Conservation (phyloP, 64 coral and sea anemone species). For the Actinia tenebrosa region DNA sequence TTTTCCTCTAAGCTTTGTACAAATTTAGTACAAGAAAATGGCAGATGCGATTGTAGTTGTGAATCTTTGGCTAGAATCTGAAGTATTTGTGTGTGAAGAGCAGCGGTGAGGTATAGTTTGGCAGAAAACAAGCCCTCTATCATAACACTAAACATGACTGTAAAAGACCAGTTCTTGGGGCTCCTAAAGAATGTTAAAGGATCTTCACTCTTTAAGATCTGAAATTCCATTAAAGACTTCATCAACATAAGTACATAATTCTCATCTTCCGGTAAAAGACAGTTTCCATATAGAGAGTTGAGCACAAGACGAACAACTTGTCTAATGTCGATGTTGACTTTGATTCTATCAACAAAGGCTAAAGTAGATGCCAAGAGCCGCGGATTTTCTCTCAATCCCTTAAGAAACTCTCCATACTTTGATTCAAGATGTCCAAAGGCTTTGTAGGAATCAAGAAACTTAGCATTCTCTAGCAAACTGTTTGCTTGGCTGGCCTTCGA, state of each 20-base stretch:
- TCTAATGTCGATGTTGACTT: conserved; percentile 74
- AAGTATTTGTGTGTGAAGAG: conserved; percentile 75
- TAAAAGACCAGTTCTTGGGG: conserved; percentile 75
- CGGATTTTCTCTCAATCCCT: conserved; percentile 72
- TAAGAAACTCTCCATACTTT: conserved; percentile 95
- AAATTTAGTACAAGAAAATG: conserved; percentile 62
- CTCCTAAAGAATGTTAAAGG: conserved; percentile 70
- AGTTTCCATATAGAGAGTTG: conserved; percentile 88
- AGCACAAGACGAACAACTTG: conserved; percentile 70
- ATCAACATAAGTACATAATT: conserved; percentile 69
- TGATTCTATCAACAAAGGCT: conserved; percentile 64
- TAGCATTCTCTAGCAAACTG: conserved; percentile 71
- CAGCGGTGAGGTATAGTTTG: conserved; percentile 80
- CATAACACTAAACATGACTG: conserved; percentile 64
- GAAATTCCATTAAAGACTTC: conserved; percentile 61
- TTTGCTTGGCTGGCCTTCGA: conserved; percentile 78
- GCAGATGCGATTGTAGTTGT: conserved; percentile 43
- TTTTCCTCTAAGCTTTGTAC: conserved; percentile 77
- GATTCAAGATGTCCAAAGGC: conserved; percentile 81
- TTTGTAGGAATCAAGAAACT: conserved; percentile 77
- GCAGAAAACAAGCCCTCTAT: conserved; percentile 80
- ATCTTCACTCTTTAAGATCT: conserved; percentile 64
- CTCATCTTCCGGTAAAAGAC: conserved; percentile 85
- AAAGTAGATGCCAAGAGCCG: conserved; percentile 75
- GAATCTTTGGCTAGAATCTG: conserved; percentile 73